A percentile compares a stretch with the other conserved stretches of the same genome.
These are phyloP conservation scores for Sebastes taczanowskii DNA, from an alignment of 2,797 vertebrate genomes.

Conservation along the genomic window DNA sequence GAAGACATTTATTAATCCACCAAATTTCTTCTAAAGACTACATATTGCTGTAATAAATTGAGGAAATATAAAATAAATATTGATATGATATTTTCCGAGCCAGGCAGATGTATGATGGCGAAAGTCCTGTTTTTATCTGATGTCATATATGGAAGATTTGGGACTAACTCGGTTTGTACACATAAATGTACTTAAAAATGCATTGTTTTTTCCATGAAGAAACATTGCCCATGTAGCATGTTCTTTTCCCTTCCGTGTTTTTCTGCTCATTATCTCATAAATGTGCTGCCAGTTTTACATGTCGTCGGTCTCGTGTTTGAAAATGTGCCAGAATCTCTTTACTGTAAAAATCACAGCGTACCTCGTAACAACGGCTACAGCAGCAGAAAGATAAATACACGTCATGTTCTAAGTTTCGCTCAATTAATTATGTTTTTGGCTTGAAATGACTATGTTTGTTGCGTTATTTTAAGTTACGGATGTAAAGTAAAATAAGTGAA, in stretches of 20 bases:
- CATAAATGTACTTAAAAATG: neutral
- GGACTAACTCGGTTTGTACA: neutral
- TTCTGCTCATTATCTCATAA: neutral
- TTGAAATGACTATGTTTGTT: too few species aligned
- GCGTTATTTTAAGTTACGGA: too few species aligned
- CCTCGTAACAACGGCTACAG: neutral
- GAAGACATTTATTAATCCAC: constrained; percentile 37
- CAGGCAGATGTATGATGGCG: too few species aligned
- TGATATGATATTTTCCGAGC: neutral
- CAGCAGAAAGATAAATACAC: neutral
- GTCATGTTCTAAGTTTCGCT: neutral
- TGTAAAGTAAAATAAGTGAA: too few species aligned
- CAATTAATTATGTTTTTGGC: neutral
- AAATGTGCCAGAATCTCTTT: neutral
- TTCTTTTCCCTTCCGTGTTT: neutral
- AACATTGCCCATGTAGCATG: neutral
- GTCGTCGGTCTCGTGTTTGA: neutral
- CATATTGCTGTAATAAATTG: neutral
- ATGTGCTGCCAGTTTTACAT: constrained; percentile 6
- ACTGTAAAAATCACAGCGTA: neutral
- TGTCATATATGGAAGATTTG: neutral
- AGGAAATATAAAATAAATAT: neutral
- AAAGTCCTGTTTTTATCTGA: neutral
- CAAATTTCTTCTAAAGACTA: constrained; percentile 13
- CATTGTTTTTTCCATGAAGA: neutral